Evolutionary conservation across 2,888 invertebrate species (phyloP), one percentile per base, ranked within the genome.

Genomic region (Lampropteryx suffumata): DNA sequence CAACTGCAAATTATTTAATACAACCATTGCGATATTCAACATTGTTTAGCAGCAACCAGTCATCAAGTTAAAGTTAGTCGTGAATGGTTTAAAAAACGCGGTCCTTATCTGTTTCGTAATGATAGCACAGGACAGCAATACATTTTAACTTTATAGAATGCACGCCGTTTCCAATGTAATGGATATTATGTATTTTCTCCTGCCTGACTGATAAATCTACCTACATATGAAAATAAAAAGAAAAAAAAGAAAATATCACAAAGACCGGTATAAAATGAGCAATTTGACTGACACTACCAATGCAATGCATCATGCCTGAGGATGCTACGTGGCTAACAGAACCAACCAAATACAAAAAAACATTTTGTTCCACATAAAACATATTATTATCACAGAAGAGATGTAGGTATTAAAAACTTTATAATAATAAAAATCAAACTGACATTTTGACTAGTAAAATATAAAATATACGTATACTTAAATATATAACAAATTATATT

Each of bases 331-430:
- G 85, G 84, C 86, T 83, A 84, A 79, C 76, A 78, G 69, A 81
- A 73, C 67, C 64, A 64, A 62, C 61, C 60, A 69, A 62, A 64
- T 61, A 44, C 5, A 21, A 64, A 67, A 69, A 65, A 65, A 69
- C 66, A 73, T 68, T 79, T 85, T 85, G 84, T 83, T 85, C 83
- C 79, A 81, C 62, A 78, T 72, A 84, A 76, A 76, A 74, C n/a
- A n/a, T n/a, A n/a, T n/a, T 57, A 69, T 79, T 87, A 86, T 86
- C 85, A 86, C 87, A 87, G 84, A 80, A 81, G 70, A 75, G 74
- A 75, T 68, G 69, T 61, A 65, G 65, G 64, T 73, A 74, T 72
- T 77, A 68, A 72, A 75, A 71, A 42, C 39, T 36, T 50, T 55
- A 30, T 42, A 24, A 12, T 9, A 26, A 71, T 64, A 68, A 69